Evolutionary conservation across 2,797 vertebrate genomes (phyloP).

Genomic region (Zalophus californianus): DNA sequence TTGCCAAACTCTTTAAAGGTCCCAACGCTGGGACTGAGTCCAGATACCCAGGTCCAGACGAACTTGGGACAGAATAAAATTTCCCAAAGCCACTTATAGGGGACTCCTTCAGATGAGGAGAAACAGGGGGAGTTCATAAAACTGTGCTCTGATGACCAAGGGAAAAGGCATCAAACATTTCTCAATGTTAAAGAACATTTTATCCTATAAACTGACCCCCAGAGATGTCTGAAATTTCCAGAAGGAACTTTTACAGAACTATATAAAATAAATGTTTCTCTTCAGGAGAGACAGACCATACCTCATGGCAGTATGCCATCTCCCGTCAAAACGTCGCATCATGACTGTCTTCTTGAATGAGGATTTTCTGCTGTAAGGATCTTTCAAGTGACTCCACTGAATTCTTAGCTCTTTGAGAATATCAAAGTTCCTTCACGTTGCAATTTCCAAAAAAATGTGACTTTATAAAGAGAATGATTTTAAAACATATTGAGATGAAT

Average conservation of each 20-base stretch:
- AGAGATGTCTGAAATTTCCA: not conserved
- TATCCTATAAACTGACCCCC: not conserved
- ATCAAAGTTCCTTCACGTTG: not conserved
- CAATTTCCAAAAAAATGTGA: not conserved
- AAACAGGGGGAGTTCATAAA: not conserved
- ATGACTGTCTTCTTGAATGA: not conserved
- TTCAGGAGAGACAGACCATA: not conserved
- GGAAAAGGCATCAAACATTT: not conserved
- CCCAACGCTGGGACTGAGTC: not conserved
- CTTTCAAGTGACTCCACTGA: not conserved
- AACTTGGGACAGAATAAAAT: not conserved
- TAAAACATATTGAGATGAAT: not conserved
- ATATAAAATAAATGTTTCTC: not conserved
- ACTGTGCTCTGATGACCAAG: not conserved
- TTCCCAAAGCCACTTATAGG: not conserved
- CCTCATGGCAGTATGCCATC: not conserved
- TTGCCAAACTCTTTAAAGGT: not conserved
- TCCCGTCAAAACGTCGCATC: not conserved
- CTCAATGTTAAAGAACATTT: not conserved
- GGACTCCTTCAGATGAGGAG: not conserved
- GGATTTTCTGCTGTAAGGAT: not conserved
- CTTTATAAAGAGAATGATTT: conserved; percentile 38
- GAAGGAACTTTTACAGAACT: not conserved
- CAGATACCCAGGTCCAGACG: not conserved
- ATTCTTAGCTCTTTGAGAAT: not conserved